Evolutionary conservation across 2,797 vertebrate species (phyloP).

Genomic region (Sebastes iracundus): DNA sequence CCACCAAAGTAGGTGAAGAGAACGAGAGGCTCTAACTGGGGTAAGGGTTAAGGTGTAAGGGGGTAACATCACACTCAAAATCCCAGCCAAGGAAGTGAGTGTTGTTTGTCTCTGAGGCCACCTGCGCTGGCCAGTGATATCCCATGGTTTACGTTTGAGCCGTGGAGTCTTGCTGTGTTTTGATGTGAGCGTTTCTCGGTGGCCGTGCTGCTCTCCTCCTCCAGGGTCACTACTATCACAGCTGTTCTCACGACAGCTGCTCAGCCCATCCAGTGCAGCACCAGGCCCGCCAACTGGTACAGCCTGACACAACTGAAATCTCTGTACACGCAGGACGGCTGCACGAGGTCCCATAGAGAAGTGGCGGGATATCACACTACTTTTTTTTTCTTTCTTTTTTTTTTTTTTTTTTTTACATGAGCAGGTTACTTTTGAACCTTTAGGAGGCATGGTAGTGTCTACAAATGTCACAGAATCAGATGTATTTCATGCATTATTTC

Average conservation of each 20-base stretch:
- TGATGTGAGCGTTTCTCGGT: constrained; percentile 49
- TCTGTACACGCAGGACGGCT: background rate
- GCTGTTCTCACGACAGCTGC: constrained; percentile 69
- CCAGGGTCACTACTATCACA: constrained; percentile 65
- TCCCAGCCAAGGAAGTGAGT: constrained; percentile 22
- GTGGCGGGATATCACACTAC: background rate
- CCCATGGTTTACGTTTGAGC: constrained; percentile 65
- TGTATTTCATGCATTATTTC: background rate
- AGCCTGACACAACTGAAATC: constrained; percentile 15
- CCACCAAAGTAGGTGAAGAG: constrained; percentile 1
- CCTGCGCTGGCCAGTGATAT: constrained; percentile 57
- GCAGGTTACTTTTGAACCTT: background rate
- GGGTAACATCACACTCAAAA: constrained; percentile 13
- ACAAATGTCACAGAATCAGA: background rate
- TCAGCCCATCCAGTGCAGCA: constrained; percentile 33
- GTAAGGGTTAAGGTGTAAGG: constrained; percentile 29
- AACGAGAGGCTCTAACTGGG: constrained; percentile 29
- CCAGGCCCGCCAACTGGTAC: constrained; percentile 21
- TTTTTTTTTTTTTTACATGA: background rate
- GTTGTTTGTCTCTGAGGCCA: constrained; percentile 66
- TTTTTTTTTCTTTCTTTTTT: background rate
- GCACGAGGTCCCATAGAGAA: background rate
- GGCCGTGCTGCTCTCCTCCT: constrained; percentile 44
- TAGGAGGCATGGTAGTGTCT: background rate
- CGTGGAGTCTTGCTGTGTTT: constrained; percentile 65